phyloP scores from a whole-genome alignment of 1,140 invertebrate species.

The Musca domestica region DNA sequence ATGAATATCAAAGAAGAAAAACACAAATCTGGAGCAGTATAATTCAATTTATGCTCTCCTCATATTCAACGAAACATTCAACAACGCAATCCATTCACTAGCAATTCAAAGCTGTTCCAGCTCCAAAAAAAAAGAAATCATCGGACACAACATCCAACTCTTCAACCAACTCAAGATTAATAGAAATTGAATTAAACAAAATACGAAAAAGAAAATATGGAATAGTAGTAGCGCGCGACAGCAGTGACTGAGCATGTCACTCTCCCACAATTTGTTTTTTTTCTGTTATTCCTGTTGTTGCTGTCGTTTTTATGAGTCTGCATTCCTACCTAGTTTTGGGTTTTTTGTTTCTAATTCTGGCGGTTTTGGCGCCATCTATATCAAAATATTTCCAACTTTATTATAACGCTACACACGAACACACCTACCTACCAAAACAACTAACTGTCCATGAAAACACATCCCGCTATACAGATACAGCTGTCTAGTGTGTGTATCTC shows the following conservation, averaged over 20 bases:
- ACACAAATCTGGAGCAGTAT: too few species aligned
- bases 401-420: constrained; percentile 5
- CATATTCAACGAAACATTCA: too few species aligned
- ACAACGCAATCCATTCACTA: too few species aligned
- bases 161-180: too few species aligned
- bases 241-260: constrained; percentile 13
- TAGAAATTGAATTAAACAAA: too few species aligned
- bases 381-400: constrained; percentile 26
- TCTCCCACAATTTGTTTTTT: constrained; percentile 10
- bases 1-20: too few species aligned
- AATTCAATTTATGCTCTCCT: too few species aligned
- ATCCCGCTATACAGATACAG: not conserved
- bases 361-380: constrained; percentile 24
- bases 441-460: not conserved
- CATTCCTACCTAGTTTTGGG: not conserved
- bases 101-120: too few species aligned
- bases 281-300: not conserved
- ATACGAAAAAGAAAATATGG: too few species aligned
- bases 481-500: not conserved
- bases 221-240: too few species aligned
- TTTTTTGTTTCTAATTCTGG: not conserved
- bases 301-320: not conserved
- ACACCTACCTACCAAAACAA: not conserved
- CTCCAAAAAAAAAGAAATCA: too few species aligned
- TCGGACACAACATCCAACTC: too few species aligned